These are phyloP conservation scores for Hedychridium roseum DNA, from an alignment of 2,888 invertebrate genomes.

Conservation along the genomic window DNA sequence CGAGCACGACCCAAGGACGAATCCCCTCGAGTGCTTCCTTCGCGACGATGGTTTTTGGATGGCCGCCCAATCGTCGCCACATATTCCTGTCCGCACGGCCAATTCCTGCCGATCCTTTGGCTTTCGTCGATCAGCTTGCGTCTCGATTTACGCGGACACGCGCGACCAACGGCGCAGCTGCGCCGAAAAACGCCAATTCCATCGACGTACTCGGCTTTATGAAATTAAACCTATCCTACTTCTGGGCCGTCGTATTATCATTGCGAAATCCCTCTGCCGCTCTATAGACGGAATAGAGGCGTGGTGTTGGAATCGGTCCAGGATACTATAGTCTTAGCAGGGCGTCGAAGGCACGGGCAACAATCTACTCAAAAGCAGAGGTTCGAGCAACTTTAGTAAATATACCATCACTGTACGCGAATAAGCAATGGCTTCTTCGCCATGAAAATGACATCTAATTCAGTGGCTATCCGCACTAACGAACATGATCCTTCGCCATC, in stretches of 20 bases:
- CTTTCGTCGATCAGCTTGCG: too few species aligned
- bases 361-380: too few species aligned
- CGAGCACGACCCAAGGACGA: slow-evolving; percentile 23
- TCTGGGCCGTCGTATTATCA: slow-evolving; percentile 18
- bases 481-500: too few species aligned
- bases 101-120: slow-evolving; percentile 3
- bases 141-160: neutral
- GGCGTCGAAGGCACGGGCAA: slow-evolving; percentile 11
- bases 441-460: too few species aligned
- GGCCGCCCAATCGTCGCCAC: slow-evolving; percentile 60
- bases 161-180: slow-evolving; percentile 15
- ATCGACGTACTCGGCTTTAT: slow-evolving; percentile 62
- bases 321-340: slow-evolving; percentile 13
- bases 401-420: too few species aligned
- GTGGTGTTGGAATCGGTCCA: slow-evolving; percentile 54
- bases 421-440: too few species aligned
- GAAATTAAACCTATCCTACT: slow-evolving; percentile 51
- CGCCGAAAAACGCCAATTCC: slow-evolving; percentile 55
- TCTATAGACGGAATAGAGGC: slow-evolving; percentile 48
- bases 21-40: slow-evolving; percentile 25
- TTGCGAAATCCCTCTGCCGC: slow-evolving; percentile 29
- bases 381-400: too few species aligned
- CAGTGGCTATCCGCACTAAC: too few species aligned
- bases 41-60: slow-evolving; percentile 56
- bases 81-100: slow-evolving; percentile 44